These are phyloP conservation scores for Helicoverpa zea DNA, from an alignment of 1,140 invertebrate species.

Conservation along the genomic window DNA sequence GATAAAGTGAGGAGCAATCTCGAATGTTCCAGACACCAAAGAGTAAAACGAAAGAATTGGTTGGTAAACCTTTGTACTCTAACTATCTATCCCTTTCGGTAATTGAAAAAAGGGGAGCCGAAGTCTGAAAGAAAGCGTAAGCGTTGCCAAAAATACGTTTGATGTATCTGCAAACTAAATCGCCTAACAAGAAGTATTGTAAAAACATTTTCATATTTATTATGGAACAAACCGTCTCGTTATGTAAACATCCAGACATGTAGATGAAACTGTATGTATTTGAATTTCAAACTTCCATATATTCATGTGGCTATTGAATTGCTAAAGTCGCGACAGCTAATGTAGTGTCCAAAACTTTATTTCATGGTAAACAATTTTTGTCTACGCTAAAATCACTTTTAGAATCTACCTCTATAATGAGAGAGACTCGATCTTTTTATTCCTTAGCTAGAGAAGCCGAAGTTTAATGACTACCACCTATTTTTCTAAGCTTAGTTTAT, in stretches of 20 bases:
- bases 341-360: neutral
- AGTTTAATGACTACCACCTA: no score
- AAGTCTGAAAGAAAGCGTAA: neutral
- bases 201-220: slow-evolving; percentile 5
- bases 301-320: slow-evolving; percentile 15
- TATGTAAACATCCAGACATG: slow-evolving; percentile 13
- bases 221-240: neutral
- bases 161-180: neutral
- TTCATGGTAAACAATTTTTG: neutral
- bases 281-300: neutral
- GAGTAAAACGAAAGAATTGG: no score
- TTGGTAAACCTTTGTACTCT: no score
- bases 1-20: no score
- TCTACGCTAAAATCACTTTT: no score
- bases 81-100: no score
- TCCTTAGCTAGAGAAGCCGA: no score
- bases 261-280: slow-evolving; percentile 1
- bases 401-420: no score
- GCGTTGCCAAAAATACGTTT: neutral
- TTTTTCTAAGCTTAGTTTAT: no score
- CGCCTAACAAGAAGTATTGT: neutral
- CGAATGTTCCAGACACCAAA: no score
- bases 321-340: slow-evolving; percentile 16
- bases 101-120: neutral
- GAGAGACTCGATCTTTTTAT: no score